Percentiles rank a stretch among this genome's conserved stretches.
Evolutionary conservation across 2,113 vertebrate genomes (phyloP).

Genomic region (Coptodon rendalli): DNA sequence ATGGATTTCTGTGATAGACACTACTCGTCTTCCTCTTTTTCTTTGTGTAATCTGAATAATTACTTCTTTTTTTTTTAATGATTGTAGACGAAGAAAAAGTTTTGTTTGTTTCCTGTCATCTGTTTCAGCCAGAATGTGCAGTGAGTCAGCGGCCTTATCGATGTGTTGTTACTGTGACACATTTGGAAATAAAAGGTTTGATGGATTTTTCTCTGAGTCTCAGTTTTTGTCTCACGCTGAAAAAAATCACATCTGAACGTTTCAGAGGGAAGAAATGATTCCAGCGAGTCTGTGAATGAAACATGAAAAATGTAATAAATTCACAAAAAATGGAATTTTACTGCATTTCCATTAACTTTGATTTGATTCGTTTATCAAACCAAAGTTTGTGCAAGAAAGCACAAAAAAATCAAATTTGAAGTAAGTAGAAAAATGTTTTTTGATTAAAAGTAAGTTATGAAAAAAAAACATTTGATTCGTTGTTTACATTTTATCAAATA

Average conservation of each 20-base stretch:
- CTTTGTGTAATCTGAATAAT: neutral
- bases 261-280: neutral
- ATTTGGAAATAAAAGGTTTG: constrained; percentile 35
- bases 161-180: constrained; percentile 11
- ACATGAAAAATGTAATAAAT: neutral
- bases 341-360: neutral
- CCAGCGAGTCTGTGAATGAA: neutral
- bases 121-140: constrained; percentile 1
- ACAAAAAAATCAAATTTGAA: neutral
- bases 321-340: neutral
- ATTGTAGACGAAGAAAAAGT: neutral
- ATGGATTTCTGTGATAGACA: neutral
- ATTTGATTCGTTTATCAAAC: neutral
- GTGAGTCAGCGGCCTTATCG: constrained; percentile 50
- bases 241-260: neutral
- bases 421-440: neutral
- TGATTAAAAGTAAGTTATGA: neutral
- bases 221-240: neutral
- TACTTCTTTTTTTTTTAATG: neutral
- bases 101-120: neutral
- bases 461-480: neutral
- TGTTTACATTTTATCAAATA: neutral
- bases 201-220: neutral
- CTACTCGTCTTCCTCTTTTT: neutral
- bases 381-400: neutral